Evolutionary conservation across 2,113 vertebrate genomes (phyloP), one percentile per base, ranked within the genome.

Genomic region (Mesitornis unicolor): DNA sequence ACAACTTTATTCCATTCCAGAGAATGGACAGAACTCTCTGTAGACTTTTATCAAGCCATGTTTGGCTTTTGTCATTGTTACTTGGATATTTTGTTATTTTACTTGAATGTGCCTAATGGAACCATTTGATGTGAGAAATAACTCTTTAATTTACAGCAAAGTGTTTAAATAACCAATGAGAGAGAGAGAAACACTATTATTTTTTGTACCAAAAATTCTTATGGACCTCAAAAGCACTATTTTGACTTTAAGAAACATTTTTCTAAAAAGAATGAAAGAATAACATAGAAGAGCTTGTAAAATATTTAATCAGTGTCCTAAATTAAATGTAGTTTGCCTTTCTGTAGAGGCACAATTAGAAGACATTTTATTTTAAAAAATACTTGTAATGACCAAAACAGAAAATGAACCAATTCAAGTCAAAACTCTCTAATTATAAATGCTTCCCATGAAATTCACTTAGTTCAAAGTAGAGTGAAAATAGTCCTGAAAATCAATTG

Each of bases 1-100:
- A 98, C 97, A 97, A 97, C 98, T 98, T 98, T 98, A 98, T 98
- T 99, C 98, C 99, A 99, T 99, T 99, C 99, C 98, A 99, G 98
- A 99, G 99, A 99, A 99, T 99, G 99, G 99, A 98, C 97, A 91
- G 95, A 98, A 98, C 98, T 98, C 96, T 98, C 93, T 95, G 95
- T 98, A 98, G 97, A 98, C 97, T 98, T 98, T 98, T 98, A 98
- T 99, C 98, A 98, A 99, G 99, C 99, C 98, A 98, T 98, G 96
- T 97, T 98, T 98, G 99, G 98, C 98, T 98, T 93, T 98, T 16
- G 74, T 98, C 97, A 97, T 98, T 99, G 98, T 98, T 98, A 98
- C 97, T 97, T 98, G 97, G 97, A 98, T 98, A 98, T 98, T 97
- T 98, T 98, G 97, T 98, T 98, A 96, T 98, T 98, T 98, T 98